phyloP scores from a whole-genome alignment of 2,113 vertebrate genomes.

The Rhynchopsitta pachyrhyncha region DNA sequence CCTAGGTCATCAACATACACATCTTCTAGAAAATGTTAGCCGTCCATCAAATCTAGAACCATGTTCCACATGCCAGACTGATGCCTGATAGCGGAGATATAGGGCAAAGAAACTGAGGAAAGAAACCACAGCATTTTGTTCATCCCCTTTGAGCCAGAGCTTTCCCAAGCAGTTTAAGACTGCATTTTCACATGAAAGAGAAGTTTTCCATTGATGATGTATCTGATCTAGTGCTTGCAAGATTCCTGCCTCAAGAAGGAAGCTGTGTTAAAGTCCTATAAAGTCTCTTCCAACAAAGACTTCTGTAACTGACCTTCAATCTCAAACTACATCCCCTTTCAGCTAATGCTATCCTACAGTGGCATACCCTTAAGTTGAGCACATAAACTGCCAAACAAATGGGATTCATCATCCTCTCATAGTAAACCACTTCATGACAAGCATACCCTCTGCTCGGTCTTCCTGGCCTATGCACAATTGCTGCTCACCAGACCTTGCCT shows the following conservation, averaged over 20 bases:
- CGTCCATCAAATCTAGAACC: background rate
- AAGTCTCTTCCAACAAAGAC: background rate
- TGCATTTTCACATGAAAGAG: background rate
- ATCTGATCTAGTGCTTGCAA: background rate
- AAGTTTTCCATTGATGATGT: background rate
- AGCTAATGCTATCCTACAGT: background rate
- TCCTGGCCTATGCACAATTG: background rate
- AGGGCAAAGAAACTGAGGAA: background rate
- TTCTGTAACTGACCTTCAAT: background rate
- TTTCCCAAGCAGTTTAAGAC: background rate
- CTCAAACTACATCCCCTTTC: background rate
- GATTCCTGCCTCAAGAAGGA: background rate
- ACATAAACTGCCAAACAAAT: background rate
- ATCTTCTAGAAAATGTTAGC: background rate
- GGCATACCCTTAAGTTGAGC: background rate
- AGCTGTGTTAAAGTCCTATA: background rate
- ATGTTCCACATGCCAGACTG: background rate
- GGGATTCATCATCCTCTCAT: background rate
- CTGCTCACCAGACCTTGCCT: background rate
- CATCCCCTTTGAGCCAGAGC: background rate
- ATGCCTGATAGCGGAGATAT: background rate
- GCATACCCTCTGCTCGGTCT: background rate
- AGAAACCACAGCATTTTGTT: background rate
- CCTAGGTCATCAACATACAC: background rate
- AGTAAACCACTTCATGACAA: background rate